Conservation (phyloP, 2,113 vertebrate genomes). For the Sinocyclocheilus rhinocerous region DNA sequence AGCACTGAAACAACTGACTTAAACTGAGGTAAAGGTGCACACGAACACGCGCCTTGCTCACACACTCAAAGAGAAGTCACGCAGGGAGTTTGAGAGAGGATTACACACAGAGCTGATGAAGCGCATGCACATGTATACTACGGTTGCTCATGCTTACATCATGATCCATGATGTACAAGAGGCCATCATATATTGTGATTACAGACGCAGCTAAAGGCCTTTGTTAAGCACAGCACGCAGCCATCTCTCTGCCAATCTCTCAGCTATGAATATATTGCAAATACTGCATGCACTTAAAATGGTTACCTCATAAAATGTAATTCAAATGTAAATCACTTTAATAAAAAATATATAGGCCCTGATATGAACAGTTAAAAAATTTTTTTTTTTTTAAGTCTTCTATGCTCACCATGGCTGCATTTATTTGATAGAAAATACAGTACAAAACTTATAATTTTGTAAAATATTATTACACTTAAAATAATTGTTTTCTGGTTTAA, state of each 20-base stretch:
- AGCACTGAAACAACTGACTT: constrained; percentile 42
- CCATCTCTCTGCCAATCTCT: background rate
- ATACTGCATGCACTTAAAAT: background rate
- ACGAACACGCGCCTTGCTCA: background rate
- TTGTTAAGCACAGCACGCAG: background rate
- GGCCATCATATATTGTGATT: background rate
- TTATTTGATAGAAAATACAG: no score
- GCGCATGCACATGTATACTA: constrained; percentile 19
- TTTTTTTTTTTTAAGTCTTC: no score
- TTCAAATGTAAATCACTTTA: background rate
- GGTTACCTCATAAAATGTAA: background rate
- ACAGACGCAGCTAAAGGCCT: background rate
- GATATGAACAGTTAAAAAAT: background rate
- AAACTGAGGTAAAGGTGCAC: constrained; percentile 19
- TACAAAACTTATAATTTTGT: no score
- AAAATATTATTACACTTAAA: no score
- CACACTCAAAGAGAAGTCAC: constrained; percentile 9
- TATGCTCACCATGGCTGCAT: background rate
- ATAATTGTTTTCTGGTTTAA: background rate
- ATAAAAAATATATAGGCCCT: background rate
- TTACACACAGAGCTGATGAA: constrained; percentile 4
- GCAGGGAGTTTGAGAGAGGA: background rate
- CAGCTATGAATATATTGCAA: background rate
- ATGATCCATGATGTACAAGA: background rate
- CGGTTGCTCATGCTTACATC: background rate